Conservation (phyloP, 2,888 invertebrate genomes). For the Diogma glabrata region DNA sequence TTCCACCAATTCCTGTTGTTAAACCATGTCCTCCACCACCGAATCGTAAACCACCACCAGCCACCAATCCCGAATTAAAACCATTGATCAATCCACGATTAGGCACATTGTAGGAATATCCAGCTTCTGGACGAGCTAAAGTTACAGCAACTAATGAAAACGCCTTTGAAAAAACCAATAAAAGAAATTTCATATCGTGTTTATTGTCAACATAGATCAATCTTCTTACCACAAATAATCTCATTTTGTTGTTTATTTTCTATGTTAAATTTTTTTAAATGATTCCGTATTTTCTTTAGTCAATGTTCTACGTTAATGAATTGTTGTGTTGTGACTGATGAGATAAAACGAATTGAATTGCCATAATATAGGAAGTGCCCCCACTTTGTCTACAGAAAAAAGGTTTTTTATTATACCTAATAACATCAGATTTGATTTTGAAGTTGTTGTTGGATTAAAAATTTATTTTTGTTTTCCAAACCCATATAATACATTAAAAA, state of each 20-base stretch:
- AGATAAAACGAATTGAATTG: slow-evolving; percentile 1
- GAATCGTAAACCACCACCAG: slow-evolving; percentile 13
- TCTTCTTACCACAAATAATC: slow-evolving; percentile 6
- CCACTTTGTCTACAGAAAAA: too few species aligned
- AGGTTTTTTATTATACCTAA: too few species aligned
- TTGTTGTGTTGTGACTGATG: slow-evolving; percentile 3
- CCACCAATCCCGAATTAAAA: slow-evolving; percentile 19
- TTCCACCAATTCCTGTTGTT: slow-evolving; percentile 37
- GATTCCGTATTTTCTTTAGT: neutral
- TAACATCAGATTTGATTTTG: too few species aligned
- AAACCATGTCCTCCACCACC: neutral
- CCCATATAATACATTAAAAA: too few species aligned
- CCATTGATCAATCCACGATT: neutral
- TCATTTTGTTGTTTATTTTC: neutral
- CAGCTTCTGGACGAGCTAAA: slow-evolving; percentile 48
- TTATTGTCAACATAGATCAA: neutral
- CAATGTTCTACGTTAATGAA: slow-evolving; percentile 3
- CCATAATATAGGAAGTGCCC: slow-evolving; percentile 8
- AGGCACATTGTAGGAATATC: slow-evolving; percentile 43
- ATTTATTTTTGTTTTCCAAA: too few species aligned
- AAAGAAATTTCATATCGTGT: neutral
- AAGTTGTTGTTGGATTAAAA: too few species aligned
- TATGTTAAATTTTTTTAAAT: too few species aligned
- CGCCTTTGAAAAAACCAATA: slow-evolving; percentile 3
- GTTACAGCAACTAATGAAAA: slow-evolving; percentile 39